Evolutionary conservation across 1,140 invertebrate genomes (phyloP).

Genomic region (Myzus persicae): DNA sequence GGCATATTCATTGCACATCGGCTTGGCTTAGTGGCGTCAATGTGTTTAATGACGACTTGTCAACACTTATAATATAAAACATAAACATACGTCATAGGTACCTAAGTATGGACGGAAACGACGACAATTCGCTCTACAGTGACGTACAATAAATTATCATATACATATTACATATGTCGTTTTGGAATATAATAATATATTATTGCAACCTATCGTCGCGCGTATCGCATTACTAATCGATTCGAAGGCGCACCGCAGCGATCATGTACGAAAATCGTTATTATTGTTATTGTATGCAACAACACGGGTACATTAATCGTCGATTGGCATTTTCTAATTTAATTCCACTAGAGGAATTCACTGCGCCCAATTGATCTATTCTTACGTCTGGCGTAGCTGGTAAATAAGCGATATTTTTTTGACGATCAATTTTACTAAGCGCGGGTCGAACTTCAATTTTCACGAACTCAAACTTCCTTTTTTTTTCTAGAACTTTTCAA

Average conservation of each 20-base stretch:
- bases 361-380: not conserved
- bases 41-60: too few species aligned
- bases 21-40: too few species aligned
- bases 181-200: not conserved
- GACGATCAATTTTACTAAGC: not conserved
- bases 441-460: not conserved
- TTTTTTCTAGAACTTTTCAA: not conserved
- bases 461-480: not conserved
- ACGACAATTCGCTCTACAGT: not conserved
- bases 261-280: not conserved
- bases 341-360: not conserved
- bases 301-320: not conserved
- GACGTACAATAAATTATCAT: not conserved
- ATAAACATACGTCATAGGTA: too few species aligned
- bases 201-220: not conserved
- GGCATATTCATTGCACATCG: too few species aligned
- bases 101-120: not conserved
- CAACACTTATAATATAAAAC: too few species aligned
- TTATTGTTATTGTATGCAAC: not conserved
- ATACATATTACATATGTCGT: not conserved
- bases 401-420: not conserved
- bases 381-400: not conserved
- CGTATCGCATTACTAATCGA: not conserved
- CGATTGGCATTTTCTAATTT: not conserved
- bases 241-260: not conserved